Evolutionary conservation across 1,140 invertebrate species (phyloP).

Genomic region (Charaxes varanes): DNA sequence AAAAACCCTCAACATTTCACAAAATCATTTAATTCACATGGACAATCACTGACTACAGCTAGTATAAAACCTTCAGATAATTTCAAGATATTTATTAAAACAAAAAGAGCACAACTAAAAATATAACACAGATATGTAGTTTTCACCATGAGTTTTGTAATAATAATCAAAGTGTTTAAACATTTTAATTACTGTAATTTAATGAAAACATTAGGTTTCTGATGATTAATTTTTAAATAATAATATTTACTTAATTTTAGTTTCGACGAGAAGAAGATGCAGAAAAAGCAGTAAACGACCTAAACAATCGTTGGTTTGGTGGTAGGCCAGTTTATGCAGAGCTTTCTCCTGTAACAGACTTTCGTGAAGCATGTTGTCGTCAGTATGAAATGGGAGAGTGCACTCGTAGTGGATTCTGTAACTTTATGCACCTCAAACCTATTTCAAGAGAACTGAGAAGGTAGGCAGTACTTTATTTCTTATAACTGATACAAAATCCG

Average conservation of each 20-base stretch:
- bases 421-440: slow-evolving; percentile 99
- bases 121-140: too few relatives aligned
- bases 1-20: too few relatives aligned
- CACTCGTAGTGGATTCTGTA: slow-evolving; percentile 98
- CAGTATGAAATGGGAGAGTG: slow-evolving; percentile 99
- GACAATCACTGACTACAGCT: too few relatives aligned
- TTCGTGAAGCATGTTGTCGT: slow-evolving; percentile 98
- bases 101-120: too few relatives aligned
- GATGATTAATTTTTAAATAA: not conserved
- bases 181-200: too few relatives aligned
- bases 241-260: slow-evolving; percentile 62
- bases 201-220: too few relatives aligned
- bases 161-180: too few relatives aligned
- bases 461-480: slow-evolving; percentile 66
- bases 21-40: too few relatives aligned
- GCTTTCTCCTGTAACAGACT: slow-evolving; percentile 98
- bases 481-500: too few relatives aligned
- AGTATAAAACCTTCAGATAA: too few relatives aligned
- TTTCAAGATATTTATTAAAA: too few relatives aligned
- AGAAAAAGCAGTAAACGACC: slow-evolving; percentile 95
- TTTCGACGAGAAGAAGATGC: slow-evolving; percentile 99
- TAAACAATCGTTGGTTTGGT: slow-evolving; percentile 99
- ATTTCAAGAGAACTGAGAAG: slow-evolving; percentile 94
- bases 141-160: too few relatives aligned
- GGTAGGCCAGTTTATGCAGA: slow-evolving; percentile 98